Conservation (phyloP, 2,113 vertebrate genomes). For the Otolemur garnettii region DNA sequence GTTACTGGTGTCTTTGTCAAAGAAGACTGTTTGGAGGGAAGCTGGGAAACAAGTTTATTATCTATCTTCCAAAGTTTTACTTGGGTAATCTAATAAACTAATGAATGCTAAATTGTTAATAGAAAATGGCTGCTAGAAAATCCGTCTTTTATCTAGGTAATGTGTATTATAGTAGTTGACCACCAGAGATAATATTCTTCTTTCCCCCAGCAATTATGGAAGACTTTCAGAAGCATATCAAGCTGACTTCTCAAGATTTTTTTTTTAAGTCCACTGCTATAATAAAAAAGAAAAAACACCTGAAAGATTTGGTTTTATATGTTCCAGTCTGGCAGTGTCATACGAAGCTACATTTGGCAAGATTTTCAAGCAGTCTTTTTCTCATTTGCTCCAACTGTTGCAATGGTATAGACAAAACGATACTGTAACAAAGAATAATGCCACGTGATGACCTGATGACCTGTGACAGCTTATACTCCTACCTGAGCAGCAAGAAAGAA, state of each 20-base stretch:
- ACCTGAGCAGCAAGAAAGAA: background rate
- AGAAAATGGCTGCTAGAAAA: slow-evolving; percentile 30
- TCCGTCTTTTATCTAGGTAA: background rate
- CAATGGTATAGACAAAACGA: slow-evolving; percentile 13
- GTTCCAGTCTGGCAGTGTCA: background rate
- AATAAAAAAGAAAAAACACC: background rate
- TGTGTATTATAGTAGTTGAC: background rate
- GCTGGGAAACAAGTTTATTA: background rate
- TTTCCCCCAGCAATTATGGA: background rate
- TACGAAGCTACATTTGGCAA: background rate
- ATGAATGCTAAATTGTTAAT: background rate
- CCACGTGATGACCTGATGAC: background rate
- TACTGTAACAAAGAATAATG: background rate
- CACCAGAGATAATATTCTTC: background rate
- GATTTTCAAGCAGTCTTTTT: background rate
- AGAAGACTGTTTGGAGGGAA: background rate
- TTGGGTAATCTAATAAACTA: background rate
- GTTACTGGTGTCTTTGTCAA: background rate
- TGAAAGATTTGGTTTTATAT: background rate
- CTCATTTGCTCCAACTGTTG: background rate
- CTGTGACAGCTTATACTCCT: background rate
- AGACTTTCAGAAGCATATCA: background rate
- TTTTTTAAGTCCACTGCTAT: background rate
- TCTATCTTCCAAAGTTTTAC: background rate
- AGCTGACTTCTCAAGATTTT: background rate